Conservation (phyloP, 2,113 vertebrate species). For the Tragulus kanchil region DNA sequence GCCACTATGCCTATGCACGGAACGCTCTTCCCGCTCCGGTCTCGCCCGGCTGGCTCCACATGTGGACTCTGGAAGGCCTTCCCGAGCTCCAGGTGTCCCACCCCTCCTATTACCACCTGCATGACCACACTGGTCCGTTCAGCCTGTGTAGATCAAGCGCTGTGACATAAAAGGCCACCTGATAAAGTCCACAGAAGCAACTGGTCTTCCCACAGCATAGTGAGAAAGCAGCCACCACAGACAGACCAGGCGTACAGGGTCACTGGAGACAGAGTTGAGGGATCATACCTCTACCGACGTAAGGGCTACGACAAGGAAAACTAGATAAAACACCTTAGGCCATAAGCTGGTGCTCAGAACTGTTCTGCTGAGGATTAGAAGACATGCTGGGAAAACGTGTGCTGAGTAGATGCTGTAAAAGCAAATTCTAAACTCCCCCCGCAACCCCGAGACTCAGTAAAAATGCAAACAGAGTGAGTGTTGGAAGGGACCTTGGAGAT, state of each 20-base stretch:
- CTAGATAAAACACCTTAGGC: neutral
- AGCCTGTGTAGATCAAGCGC: neutral
- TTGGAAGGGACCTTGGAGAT: neutral
- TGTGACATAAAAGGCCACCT: neutral
- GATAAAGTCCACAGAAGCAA: neutral
- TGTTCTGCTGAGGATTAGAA: slow-evolving; percentile 14
- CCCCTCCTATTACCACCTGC: neutral
- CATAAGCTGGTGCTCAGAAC: neutral
- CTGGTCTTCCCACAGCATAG: neutral
- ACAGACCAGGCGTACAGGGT: neutral
- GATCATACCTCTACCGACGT: neutral
- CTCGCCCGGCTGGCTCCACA: neutral
- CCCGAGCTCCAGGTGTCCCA: neutral
- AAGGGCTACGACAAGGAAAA: neutral
- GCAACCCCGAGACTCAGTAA: neutral
- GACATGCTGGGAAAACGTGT: neutral
- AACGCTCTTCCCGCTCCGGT: neutral
- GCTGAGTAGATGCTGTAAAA: slow-evolving; percentile 1
- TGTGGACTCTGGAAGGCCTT: neutral
- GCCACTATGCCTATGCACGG: neutral
- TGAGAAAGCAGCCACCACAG: neutral
- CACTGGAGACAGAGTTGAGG: neutral
- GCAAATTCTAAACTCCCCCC: neutral
- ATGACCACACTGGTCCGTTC: neutral
- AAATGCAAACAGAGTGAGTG: neutral